These are phyloP conservation scores for Cygnus olor DNA, from an alignment of 2,797 vertebrate species.

Conservation along the genomic window DNA sequence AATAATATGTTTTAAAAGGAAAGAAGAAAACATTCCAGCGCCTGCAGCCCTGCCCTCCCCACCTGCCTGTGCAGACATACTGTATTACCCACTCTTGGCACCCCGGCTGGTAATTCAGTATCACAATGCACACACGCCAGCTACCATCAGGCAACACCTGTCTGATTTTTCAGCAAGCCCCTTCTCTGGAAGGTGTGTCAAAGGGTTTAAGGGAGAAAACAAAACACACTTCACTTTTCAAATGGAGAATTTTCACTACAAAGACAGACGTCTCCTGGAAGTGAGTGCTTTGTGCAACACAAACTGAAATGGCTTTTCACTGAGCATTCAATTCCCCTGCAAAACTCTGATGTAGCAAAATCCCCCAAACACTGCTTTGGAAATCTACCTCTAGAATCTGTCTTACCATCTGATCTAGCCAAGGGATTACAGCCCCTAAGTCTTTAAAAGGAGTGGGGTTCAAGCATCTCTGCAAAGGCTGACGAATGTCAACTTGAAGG, in stretches of 20 bases:
- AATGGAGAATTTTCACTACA: not conserved
- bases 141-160: slow-evolving; percentile 77
- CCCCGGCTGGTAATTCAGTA: slow-evolving; percentile 77
- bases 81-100: slow-evolving; percentile 87
- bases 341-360: not conserved
- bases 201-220: slow-evolving; percentile 21
- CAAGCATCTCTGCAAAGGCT: not conserved
- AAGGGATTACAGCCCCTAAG: not conserved
- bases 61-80: slow-evolving; percentile 83
- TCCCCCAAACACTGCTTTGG: not conserved
- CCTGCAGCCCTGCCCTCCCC: slow-evolving; percentile 78
- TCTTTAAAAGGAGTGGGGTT: slow-evolving; percentile 35
- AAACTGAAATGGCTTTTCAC: not conserved
- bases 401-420: not conserved
- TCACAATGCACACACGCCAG: slow-evolving; percentile 71
- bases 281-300: not conserved
- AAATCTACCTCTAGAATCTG: not conserved
- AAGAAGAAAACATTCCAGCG: slow-evolving; percentile 74
- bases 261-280: not conserved
- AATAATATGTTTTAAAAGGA: slow-evolving; percentile 80
- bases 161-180: slow-evolving; percentile 48
- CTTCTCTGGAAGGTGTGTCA: slow-evolving; percentile 42
- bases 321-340: not conserved
- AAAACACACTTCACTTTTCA: not conserved
- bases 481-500: slow-evolving; percentile 12